Evolutionary conservation across 2,888 invertebrate species (phyloP).

Genomic region (Chalcosyrphus nemorum): DNA sequence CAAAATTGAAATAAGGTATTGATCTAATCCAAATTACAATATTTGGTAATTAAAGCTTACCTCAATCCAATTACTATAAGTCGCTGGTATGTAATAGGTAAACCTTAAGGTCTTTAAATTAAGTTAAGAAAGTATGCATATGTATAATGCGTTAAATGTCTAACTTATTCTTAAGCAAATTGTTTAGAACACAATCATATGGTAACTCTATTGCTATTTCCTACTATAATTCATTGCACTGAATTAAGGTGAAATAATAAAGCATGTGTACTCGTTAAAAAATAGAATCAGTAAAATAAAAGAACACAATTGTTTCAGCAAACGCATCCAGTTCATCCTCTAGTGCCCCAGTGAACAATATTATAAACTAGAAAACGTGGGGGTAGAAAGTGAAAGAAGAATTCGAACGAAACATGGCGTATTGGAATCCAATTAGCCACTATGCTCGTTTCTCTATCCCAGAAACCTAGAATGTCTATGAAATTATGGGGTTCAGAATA

Average conservation of each 20-base stretch:
- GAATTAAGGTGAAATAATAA: conserved; percentile 57
- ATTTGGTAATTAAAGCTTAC: background rate
- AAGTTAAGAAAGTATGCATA: too few species aligned
- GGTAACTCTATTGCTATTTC: conserved; percentile 47
- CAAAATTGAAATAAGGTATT: too few species aligned
- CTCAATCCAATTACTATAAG: background rate
- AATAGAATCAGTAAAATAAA: conserved; percentile 61
- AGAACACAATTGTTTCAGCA: conserved; percentile 72
- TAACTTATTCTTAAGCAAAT: too few species aligned
- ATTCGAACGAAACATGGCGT: conserved; percentile 53
- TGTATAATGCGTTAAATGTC: too few species aligned
- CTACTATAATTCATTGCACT: conserved; percentile 35
- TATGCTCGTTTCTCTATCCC: conserved; percentile 75
- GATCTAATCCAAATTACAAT: too few species aligned
- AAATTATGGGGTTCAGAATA: conserved; percentile 77
- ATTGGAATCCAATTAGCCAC: conserved; percentile 80
- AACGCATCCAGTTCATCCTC: conserved; percentile 55
- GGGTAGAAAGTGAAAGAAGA: conserved; percentile 54
- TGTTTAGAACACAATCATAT: background rate
- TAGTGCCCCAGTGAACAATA: conserved; percentile 61
- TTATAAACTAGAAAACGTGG: conserved; percentile 27
- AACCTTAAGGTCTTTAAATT: background rate
- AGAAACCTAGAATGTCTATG: conserved; percentile 75
- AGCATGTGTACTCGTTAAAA: conserved; percentile 33
- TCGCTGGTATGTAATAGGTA: background rate